Conservation (phyloP, 64 coral and sea anemone genomes). For the Porites australiensis region DNA sequence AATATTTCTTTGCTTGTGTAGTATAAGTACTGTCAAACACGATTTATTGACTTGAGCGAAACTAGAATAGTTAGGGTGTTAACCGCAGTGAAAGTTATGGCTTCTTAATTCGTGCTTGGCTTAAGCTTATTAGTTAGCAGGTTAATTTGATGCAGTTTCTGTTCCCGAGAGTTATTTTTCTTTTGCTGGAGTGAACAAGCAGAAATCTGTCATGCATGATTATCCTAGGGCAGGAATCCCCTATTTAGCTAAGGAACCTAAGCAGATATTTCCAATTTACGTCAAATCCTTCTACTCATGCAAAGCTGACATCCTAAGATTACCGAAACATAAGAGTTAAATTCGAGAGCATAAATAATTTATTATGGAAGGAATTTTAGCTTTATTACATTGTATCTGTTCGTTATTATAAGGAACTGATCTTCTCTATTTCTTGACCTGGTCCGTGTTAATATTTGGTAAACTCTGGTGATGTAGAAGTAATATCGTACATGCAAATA, state of each 20-base stretch:
- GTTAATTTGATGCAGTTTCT: not conserved
- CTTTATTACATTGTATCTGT: not conserved
- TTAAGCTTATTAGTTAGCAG: not conserved
- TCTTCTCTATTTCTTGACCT: not conserved
- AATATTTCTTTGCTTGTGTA: not conserved
- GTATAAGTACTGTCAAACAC: not conserved
- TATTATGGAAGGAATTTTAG: not conserved
- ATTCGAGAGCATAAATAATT: not conserved
- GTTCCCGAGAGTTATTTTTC: not conserved
- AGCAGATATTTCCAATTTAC: too few species aligned
- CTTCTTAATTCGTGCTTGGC: conserved; percentile 9
- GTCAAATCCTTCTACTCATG: too few species aligned
- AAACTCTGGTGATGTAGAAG: too few species aligned
- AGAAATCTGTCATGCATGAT: not conserved
- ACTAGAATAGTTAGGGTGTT: not conserved
- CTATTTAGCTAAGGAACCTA: not conserved
- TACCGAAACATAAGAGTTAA: not conserved
- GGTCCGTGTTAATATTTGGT: too few species aligned
- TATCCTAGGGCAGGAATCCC: not conserved
- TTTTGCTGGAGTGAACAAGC: not conserved
- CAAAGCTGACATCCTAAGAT: not conserved
- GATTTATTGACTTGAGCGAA: not conserved
- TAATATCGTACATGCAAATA: too few species aligned
- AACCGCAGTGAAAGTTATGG: not conserved
- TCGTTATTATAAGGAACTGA: not conserved